Evolutionary conservation across 2,113 vertebrate species (phyloP), one percentile per base, ranked within the genome.

Genomic region (Peromyscus leucopus): DNA sequence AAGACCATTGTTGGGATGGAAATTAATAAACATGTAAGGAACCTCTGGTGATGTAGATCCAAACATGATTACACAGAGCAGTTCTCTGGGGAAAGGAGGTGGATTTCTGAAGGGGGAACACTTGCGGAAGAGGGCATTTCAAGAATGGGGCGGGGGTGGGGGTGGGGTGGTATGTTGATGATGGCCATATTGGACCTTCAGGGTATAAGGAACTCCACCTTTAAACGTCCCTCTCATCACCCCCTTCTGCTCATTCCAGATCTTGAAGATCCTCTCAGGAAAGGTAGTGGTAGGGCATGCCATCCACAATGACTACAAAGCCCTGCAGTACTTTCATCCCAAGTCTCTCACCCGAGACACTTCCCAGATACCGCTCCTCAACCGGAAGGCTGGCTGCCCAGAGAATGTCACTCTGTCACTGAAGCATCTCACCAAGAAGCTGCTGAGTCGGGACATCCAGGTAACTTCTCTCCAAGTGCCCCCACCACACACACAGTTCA

Each of bases 371-470:
- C 99, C 99, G 0, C 97, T 98, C 59, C 99, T 99, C 89, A 99
- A 99, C 98, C 95, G 55, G 16, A 99, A 98, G 69, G 99, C 98
- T 0, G 98, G 99, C n/a, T 99, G 99, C 63, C 98, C 98, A 0
- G 99, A 98, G 93, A 97, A 97, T 0, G 42, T 93, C 33, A 3
- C 96, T 0, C 74, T 98, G 39, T 99, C 99, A 1, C 98, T 99
- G 69, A 99, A 99, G 96, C 98, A 97, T 46, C 99, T 99, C 46
- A 98, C 99, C 83, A 99, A 99, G 97, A 98, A 98, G 82, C 98
- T 99, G n/a, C 98, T 99, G 0, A 98, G 98, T 95, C 98, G 95
- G 7, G 99, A 99, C 93, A 99, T 99, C 97, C 99, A 99, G 99
- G 99, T 99, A 98, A 13, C 42, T 0, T 33, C 51, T 57, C 67